Evolutionary conservation across 2,797 vertebrate species (phyloP).

Genomic region (Leptatherina wallacei): DNA sequence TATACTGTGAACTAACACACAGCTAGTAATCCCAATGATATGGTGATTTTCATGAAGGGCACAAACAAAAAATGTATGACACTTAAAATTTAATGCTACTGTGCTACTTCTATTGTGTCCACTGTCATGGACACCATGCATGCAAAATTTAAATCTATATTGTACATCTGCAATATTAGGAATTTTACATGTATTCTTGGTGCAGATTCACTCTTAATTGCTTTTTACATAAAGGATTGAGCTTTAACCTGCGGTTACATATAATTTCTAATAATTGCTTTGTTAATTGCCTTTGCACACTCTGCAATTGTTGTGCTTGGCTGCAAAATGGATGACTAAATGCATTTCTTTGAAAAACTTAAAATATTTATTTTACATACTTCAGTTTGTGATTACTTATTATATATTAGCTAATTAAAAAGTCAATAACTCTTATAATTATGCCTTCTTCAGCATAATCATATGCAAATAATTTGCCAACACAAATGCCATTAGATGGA

Average conservation of each 20-base stretch:
- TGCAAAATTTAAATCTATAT: too few species aligned
- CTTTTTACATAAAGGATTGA: neutral
- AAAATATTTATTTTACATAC: neutral
- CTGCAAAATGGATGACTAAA: neutral
- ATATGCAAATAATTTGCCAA: neutral
- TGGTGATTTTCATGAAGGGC: too few species aligned
- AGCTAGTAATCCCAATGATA: too few species aligned
- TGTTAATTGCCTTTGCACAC: neutral
- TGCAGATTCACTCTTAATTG: neutral
- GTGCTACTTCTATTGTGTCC: too few species aligned
- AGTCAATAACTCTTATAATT: neutral
- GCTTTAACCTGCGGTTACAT: neutral
- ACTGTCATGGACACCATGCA: too few species aligned
- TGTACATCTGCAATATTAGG: too few species aligned
- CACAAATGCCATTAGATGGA: neutral
- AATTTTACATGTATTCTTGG: neutral
- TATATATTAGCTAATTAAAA: neutral
- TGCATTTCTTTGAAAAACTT: neutral
- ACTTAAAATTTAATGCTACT: too few species aligned
- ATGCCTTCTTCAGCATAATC: neutral
- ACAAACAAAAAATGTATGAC: too few species aligned
- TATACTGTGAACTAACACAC: too few species aligned
- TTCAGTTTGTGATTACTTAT: neutral
- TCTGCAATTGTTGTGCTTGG: neutral
- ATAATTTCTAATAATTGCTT: neutral